These are phyloP conservation scores for Varecia variegata DNA, from an alignment of 2,797 vertebrate genomes.

Conservation along the genomic window DNA sequence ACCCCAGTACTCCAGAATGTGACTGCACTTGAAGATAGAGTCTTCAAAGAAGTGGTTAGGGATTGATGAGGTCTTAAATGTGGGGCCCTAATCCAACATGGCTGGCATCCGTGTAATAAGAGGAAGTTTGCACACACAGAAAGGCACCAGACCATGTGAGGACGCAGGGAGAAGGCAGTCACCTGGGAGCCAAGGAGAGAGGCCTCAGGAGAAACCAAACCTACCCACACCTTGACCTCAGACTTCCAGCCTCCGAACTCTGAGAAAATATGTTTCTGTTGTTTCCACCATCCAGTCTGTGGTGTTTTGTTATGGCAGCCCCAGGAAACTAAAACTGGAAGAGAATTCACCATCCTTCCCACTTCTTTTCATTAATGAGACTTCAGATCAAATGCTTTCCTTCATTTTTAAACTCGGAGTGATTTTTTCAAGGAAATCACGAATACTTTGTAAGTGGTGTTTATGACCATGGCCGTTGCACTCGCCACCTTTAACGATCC, in stretches of 20 bases:
- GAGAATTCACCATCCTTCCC: background rate
- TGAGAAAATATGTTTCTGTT: background rate
- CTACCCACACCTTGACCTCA: background rate
- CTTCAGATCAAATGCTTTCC: background rate
- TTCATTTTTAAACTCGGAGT: background rate
- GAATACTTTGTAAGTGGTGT: background rate
- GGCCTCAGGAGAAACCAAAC: background rate
- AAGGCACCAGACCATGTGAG: background rate
- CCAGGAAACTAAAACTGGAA: accelerated
- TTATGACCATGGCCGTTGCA: accelerated
- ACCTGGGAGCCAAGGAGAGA: background rate
- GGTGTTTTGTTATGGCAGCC: background rate
- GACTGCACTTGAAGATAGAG: background rate
- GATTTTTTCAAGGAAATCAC: background rate
- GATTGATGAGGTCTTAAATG: background rate
- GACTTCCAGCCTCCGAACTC: background rate
- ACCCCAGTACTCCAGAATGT: background rate
- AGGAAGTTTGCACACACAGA: background rate
- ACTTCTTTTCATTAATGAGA: background rate
- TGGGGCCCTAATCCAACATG: background rate
- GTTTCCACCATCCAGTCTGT: background rate
- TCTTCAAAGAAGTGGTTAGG: background rate
- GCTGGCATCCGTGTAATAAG: background rate
- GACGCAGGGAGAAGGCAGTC: accelerated
- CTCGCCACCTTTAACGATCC: background rate